These are phyloP conservation scores for Acyrthosiphon pisum DNA, from an alignment of 1,140 invertebrate genomes.

Conservation along the genomic window DNA sequence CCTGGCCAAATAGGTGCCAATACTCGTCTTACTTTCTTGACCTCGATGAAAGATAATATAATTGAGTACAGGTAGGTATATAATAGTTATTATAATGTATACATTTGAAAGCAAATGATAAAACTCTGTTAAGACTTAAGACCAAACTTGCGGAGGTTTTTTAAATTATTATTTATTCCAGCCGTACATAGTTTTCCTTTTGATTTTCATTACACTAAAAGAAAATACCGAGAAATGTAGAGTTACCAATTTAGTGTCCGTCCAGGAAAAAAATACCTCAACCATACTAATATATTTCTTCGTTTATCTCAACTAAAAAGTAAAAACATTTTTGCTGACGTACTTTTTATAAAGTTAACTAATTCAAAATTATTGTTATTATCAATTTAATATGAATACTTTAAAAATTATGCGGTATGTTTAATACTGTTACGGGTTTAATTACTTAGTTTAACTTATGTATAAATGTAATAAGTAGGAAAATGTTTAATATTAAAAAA, in stretches of 20 bases:
- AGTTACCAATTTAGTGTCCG: neutral
- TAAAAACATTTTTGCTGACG: neutral
- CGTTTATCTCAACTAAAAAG: neutral
- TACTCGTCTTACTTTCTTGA: too few relatives aligned
- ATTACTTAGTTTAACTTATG: constrained; percentile 19
- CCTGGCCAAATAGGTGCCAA: too few relatives aligned
- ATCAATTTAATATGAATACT: constrained; percentile 12
- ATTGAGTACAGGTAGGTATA: too few relatives aligned
- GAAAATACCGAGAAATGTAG: neutral
- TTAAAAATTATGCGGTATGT: constrained; percentile 2
- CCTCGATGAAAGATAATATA: too few relatives aligned
- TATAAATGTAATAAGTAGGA: neutral
- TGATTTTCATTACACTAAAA: neutral
- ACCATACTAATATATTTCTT: neutral
- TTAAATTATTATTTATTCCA: neutral
- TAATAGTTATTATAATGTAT: neutral
- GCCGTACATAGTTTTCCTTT: neutral
- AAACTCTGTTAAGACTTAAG: neutral
- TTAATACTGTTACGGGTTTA: neutral
- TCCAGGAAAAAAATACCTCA: neutral
- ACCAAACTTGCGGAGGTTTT: neutral
- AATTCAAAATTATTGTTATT: constrained; percentile 13
- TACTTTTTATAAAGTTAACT: constrained; percentile 10
- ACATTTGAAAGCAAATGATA: neutral
- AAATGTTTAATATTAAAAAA: neutral